These are phyloP conservation scores for Monopterus albus DNA, from an alignment of 2,113 vertebrate genomes.

Conservation along the genomic window DNA sequence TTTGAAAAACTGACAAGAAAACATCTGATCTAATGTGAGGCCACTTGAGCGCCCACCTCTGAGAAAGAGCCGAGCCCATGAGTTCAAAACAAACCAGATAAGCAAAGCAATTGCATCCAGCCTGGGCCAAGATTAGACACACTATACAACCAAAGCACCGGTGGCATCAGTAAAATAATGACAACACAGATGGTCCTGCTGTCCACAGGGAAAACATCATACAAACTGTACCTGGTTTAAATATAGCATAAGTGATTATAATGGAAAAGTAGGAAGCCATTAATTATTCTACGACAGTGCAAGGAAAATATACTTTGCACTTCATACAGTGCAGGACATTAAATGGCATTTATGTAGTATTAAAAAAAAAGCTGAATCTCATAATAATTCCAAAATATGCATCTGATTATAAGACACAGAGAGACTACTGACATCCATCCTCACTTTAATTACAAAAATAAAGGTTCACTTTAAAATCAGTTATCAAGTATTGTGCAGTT, in stretches of 20 bases:
- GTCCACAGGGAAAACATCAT: slow-evolving; percentile 68
- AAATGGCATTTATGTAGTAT: slow-evolving; percentile 18
- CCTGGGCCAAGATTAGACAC: slow-evolving; percentile 54
- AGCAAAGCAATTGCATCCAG: slow-evolving; percentile 13
- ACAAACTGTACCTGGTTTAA: slow-evolving; percentile 62
- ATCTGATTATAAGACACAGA: too few relatives aligned
- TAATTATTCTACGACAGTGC: slow-evolving; percentile 52
- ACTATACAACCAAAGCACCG: slow-evolving; percentile 59
- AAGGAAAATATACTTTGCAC: slow-evolving; percentile 28
- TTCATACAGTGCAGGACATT: slow-evolving; percentile 1
- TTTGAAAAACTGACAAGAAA: slow-evolving; percentile 1
- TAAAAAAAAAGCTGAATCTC: slow-evolving; percentile 23
- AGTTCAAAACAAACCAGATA: slow-evolving; percentile 23
- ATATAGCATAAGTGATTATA: slow-evolving; percentile 73
- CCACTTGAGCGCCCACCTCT: not conserved
- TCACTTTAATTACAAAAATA: too few relatives aligned
- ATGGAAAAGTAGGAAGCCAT: slow-evolving; percentile 58
- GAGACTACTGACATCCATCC: too few relatives aligned
- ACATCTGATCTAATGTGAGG: not conserved
- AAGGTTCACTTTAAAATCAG: too few relatives aligned
- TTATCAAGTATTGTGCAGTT: too few relatives aligned
- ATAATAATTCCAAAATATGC: not conserved
- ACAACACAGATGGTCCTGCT: slow-evolving; percentile 75
- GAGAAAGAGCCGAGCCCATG: not conserved
- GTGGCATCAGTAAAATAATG: slow-evolving; percentile 68